Evolutionary conservation across 2,797 vertebrate genomes (phyloP), one percentile per base, ranked within the genome.

Genomic region (Margarornis squamiger): DNA sequence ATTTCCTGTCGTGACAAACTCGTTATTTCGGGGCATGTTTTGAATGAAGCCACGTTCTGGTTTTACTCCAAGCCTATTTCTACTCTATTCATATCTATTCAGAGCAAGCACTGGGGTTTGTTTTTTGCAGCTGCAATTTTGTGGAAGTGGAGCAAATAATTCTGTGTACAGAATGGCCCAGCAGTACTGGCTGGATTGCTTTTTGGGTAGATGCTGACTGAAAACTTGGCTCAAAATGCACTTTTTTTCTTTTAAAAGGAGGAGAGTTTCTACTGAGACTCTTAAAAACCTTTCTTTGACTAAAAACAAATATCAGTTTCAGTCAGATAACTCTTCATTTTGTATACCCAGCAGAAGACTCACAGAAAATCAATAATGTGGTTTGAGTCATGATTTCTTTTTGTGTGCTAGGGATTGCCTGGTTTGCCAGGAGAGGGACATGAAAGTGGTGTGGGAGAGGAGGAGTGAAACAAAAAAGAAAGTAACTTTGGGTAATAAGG

Each of bases 101-200:
- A 90, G 57, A 92, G 84, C 43, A 39, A 90, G 59, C 49, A 10
- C 21, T 27, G 67, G 70, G 78, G 9, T 67, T 96, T 95, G 90
- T 88, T 57, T 86, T 77, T 93, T 88, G 57, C 82, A 86, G 27
- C 66, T 88, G 78, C 34, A 76, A 15, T 76, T 92, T 93, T 82
- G 85, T 57, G 71, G 57, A 46, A 73, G 43, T 76, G n/a, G 63
- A 85, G 17, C n/a, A 87, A 90, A 75, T 75, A 79, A 76, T 67
- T 67, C 38, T 39, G 41, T 63, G 4, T 62, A 23, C 65, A 74
- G 67, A 8, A 2, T 73, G 75, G 77, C 49, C 59, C 66, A 68
- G 52, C 66, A 4, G 20, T 51, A 39, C 62, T 59, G 11, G 48
- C 54, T 90, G 14, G 46, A 2, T 26, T 49, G 32, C 65, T 43